Evolutionary conservation across 2,888 invertebrate species (phyloP), one percentile per base, ranked within the genome.

Genomic region (Agrenia bidenticulata): DNA sequence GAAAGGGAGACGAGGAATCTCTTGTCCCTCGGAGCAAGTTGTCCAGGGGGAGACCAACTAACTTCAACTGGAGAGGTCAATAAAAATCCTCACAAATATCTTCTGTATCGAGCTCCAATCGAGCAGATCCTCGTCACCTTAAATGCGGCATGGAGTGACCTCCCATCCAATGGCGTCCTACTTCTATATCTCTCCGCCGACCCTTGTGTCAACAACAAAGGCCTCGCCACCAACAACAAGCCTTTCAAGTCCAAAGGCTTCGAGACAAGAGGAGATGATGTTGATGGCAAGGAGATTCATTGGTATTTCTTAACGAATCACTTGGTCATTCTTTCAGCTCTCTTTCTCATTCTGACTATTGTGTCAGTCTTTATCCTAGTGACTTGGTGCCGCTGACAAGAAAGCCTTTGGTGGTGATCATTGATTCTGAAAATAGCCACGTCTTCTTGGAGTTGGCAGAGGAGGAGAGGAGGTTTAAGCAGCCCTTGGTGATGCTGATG

Each of bases 361-460:
- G 15, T 5, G 15, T 15, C 24, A 80, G 90, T 80, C 84, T 97
- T 73, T 92, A 95, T 80, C 96, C 96, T 32, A 95, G 94, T 68
- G 97, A 97, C 81, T 82, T 97, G 70, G 90, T 90, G 80, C 92
- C 95, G 1, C 96, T 91, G 82, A 93, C 94, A 19, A 85, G 97
- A 77, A 88, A 92, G 78, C 96, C 97, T 37, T 84, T 96, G 69
- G 94, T 96, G 82, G 85, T 96, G 66, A 90, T 97, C 73, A 89
- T 97, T 75, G 97, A 97, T 81, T 95, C 95, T 73, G 93, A 95
- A 82, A 96, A 95, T 83, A 94, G 94, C 78, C 89, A 89, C 80
- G 90, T 92, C 74, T 94, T 93, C 82, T 89, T 92, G 84, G 89
- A 92, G 79, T 89, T 96, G 79, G 94, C 94, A 57, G 85, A 88